Base-by-base conservation (phyloP, 2,113 vertebrate genomes). In the Cricetomys ansorgei region DNA sequence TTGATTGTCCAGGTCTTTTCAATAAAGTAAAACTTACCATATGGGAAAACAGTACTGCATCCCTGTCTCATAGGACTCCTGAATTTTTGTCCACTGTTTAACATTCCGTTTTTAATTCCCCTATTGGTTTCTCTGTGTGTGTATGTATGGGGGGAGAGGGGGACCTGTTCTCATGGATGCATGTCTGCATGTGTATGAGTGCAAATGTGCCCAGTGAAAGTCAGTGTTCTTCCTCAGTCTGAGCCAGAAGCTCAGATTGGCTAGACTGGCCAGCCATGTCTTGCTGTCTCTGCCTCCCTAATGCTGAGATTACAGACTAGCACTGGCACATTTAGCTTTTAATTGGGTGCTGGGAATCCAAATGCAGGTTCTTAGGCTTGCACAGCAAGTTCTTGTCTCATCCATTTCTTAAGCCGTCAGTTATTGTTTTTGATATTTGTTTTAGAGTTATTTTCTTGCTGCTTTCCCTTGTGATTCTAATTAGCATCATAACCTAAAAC, bases 1-100 rank as follows among this genome's bases (percentile, higher is more conserved):
- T 65, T 21, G 99, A 99, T 13, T 99, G 99, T n/a, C 98, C 98
- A 2, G 98, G 96, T 40, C 98, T 98, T 43, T 98, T 98, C 76
- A 98, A 91, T 85, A 99, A 95, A 48, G 96, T 89, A 65, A 98
- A 88, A 73, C 97, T 98, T 85, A 99, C 98, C 92, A 43, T 62
- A 43, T 64, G 13, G 57, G 5, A 84, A 64, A 40, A 12, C 53
- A 27, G 79, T 19, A 40, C 25, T 31, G 57, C 5, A 4, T 83
- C 57, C 15, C 25, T 62, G 57, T 81, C 21, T 53, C 23, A 62
- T 57, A 55, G 19, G 17, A 17, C 53, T 80, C 77, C 25, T 57
- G 34, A 80, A 55, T 37, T 40, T 59, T 40, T 81, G 17, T 23
- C 37, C 11, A 79, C 16, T 37, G 21, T 59, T 81, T 40, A 23